These are phyloP conservation scores for Cromileptes altivelis DNA, from an alignment of 2,113 vertebrate genomes.

Conservation along the genomic window DNA sequence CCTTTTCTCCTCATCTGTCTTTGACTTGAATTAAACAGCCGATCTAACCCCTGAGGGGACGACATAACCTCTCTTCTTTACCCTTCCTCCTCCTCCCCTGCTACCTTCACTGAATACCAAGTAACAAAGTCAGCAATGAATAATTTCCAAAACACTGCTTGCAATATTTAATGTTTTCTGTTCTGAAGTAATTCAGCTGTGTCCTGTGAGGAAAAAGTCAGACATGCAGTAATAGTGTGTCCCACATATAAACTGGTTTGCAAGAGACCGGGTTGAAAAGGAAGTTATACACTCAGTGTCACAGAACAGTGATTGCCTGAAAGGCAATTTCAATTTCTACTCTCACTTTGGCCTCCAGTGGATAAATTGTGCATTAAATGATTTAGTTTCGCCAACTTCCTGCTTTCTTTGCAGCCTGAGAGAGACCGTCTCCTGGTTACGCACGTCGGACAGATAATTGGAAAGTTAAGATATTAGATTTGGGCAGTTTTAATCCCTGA, in stretches of 20 bases:
- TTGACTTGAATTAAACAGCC: conserved; percentile 66
- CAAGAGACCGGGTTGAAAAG: conserved; percentile 29
- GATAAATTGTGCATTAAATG: conserved; percentile 59
- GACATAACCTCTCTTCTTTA: conserved; percentile 36
- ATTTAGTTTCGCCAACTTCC: conserved; percentile 27
- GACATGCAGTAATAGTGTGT: conserved; percentile 7
- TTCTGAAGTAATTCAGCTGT: neutral
- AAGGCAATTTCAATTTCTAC: conserved; percentile 63
- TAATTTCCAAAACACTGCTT: conserved; percentile 1
- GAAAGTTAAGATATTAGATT: conserved; percentile 41
- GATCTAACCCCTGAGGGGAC: conserved; percentile 43
- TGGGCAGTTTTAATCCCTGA: conserved; percentile 23
- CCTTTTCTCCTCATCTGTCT: conserved; percentile 44
- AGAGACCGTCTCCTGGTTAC: conserved; percentile 30
- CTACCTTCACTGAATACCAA: conserved; percentile 52
- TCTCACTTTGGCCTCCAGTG: conserved; percentile 42
- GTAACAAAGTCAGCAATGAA: neutral
- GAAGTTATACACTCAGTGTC: conserved; percentile 35
- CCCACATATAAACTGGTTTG: conserved; percentile 17
- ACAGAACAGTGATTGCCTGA: conserved; percentile 50
- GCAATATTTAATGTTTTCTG: neutral
- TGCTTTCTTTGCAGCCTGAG: conserved; percentile 34
- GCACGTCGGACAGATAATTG: conserved; percentile 42
- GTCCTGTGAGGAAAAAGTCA: neutral
- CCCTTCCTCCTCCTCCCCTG: neutral